Evolutionary conservation across 2,113 vertebrate species (phyloP), one percentile per base, ranked within the genome.

Genomic region (Oenanthe oenanthe): DNA sequence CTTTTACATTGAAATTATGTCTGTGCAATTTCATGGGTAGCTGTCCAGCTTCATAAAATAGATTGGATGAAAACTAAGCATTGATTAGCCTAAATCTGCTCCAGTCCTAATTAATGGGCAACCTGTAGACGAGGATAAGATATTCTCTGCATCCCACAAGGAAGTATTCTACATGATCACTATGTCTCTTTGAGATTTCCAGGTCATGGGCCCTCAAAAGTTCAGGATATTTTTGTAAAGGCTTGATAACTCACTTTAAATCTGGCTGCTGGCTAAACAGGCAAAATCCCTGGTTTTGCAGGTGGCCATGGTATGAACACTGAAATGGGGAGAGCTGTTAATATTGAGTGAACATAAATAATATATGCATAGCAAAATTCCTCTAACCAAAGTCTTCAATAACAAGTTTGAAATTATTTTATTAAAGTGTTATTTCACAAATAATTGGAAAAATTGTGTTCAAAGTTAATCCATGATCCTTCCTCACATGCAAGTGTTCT

Each of bases 31-130:
- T 95, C 43, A 72, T 45, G 32, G 76, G 16, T 58, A 89, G 87
- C 31, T 48, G n/a, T 80, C 9, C 80, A 94, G 60, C 53, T 92
- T 92, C 75, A 89, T 50, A 81, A 93, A 96, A 89, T 3, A 82
- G 36, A 72, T 65, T 53, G 38, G 34, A 86, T 63, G 62, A 88
- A 97, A 92, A 76, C 26, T 78, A 74, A 85, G n/a, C 62, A 70
- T 34, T 92, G 88, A 86, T 83, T 72, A 47, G 32, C 40, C 36
- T 83, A 56, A 83, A 84, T 66, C 7, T 83, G 26, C 12, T 83
- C 28, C 24, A 61, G 5, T 62, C 17, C 13, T 83, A 53, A 90
- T 63, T 50, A 79, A 43, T 43, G 17, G 26, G 5, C 7, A 60
- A 32, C 15, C 12, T 48, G 13, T 29, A 68, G 22, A 43, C n/a